phyloP scores from a whole-genome alignment of 1,140 invertebrate genomes.

The Venturia canescens region DNA sequence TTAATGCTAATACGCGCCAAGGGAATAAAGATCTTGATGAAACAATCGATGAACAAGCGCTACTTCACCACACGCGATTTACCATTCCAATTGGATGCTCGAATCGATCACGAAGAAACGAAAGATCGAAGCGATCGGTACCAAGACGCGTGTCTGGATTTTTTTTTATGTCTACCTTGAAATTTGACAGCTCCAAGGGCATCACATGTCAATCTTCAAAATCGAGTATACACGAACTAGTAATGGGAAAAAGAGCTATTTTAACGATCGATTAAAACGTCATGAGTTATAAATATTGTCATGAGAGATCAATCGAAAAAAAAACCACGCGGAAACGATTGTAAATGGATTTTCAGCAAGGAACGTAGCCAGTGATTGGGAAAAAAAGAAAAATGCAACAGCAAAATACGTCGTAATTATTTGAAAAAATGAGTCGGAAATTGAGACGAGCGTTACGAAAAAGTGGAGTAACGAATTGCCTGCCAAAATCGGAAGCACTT shows the following conservation, averaged over 20 bases:
- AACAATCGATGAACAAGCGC: not conserved
- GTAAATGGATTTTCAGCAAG: no score
- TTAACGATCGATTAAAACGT: not conserved
- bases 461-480: no score
- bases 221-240: not conserved
- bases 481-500: no score
- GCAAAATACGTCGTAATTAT: no score
- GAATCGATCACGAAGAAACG: not conserved
- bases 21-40: not conserved
- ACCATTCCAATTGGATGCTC: conserved; percentile 11
- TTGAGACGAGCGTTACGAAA: no score
- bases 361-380: no score
- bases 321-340: no score
- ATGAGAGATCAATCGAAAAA: no score
- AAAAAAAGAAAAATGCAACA: no score
- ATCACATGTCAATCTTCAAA: not conserved
- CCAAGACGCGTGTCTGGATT: not conserved
- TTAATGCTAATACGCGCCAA: not conserved
- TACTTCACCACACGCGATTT: conserved; percentile 1
- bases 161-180: conserved; percentile 1
- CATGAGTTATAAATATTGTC: no score
- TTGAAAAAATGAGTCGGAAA: no score
- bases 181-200: conserved; percentile 23
- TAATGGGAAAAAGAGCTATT: not conserved
- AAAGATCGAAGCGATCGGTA: conserved; percentile 9